These are phyloP conservation scores for Nephrotoma guestfalica DNA, from an alignment of 2,888 invertebrate genomes.

Conservation along the genomic window DNA sequence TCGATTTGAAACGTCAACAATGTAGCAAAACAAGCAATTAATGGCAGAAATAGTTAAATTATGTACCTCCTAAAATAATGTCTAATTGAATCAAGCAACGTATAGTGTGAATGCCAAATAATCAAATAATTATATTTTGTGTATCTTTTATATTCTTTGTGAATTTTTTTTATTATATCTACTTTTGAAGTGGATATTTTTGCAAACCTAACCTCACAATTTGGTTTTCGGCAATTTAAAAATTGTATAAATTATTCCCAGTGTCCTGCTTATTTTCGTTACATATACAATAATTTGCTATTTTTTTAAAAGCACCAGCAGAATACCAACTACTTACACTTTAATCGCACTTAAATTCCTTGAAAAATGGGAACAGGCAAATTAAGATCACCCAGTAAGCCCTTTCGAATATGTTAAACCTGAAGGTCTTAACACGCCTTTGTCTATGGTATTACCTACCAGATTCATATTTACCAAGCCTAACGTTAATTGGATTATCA, in stretches of 20 bases:
- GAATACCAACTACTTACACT: constrained; percentile 87
- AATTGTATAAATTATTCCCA: not conserved
- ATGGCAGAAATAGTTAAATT: not conserved
- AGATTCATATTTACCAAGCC: constrained; percentile 50
- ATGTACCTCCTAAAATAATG: not conserved
- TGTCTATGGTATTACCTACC: constrained; percentile 82
- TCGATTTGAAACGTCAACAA: too few relatives aligned
- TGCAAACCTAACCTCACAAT: not conserved
- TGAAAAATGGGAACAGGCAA: constrained; percentile 40
- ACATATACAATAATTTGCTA: constrained; percentile 19
- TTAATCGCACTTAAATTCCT: constrained; percentile 68
- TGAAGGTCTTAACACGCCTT: constrained; percentile 90
- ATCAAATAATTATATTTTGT: not conserved
- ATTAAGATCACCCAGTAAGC: constrained; percentile 52
- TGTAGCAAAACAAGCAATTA: too few relatives aligned
- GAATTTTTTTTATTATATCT: not conserved
- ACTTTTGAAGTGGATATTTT: not conserved
- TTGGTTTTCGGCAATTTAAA: not conserved
- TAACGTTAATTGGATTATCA: constrained; percentile 85
- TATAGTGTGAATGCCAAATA: not conserved
- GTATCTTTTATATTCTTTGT: not conserved
- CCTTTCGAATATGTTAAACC: constrained; percentile 69
- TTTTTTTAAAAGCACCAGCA: constrained; percentile 62
- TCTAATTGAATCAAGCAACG: not conserved
- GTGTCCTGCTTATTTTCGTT: not conserved